Base-by-base conservation (phyloP, 2,888 invertebrate genomes). In the Apoda limacodes region DNA sequence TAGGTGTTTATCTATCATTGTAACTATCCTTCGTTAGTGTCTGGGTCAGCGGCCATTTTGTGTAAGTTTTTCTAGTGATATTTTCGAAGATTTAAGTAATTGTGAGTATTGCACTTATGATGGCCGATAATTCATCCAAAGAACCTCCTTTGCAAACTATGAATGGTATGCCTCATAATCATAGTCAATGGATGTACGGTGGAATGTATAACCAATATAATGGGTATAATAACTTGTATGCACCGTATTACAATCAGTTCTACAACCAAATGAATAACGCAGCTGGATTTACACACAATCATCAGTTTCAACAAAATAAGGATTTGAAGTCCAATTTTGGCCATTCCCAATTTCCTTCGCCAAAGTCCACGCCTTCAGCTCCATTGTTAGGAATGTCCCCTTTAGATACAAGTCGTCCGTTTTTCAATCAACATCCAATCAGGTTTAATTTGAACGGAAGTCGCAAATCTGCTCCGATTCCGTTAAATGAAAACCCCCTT, bases 221-320 rank as follows among this genome's bases (percentile, higher is more conserved):
- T 50, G 66, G 65, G 24, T 78, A 72, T 47, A 65, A 64, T 37
- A 69, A 70, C 48, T 63, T 72, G 59, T 82, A 72, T 54, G 68
- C 75, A 30, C 82, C 76, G 31, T 82, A 74, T 49, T 82, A 74
- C 47, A 81, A 82, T 46, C 74, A 80, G 36, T 82, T 76, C 48
- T 80, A 63, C 43, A 70, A 72, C 46, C 72, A 71, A 48, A 71
- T 75, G 67, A 60, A 63, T 15, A 63, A 62, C 42, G 63, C 52
- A 37, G 50, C 50, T 34, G 60, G 58, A 41, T 60, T 53, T 22
- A 49, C 44, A 42, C 66, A 54, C 43, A 59, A 57, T 40, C 60
- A 63, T 44, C 69, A 70, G 39, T 70, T 60, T 51, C 67, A 67
- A 42, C 63, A 61, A 36, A 62, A 59, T 36, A 64, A 68, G 36